Percentiles rank a stretch among this genome's conserved stretches.
phyloP scores from a whole-genome alignment of 2,888 invertebrate genomes.

The Agriopis leucophaearia region DNA sequence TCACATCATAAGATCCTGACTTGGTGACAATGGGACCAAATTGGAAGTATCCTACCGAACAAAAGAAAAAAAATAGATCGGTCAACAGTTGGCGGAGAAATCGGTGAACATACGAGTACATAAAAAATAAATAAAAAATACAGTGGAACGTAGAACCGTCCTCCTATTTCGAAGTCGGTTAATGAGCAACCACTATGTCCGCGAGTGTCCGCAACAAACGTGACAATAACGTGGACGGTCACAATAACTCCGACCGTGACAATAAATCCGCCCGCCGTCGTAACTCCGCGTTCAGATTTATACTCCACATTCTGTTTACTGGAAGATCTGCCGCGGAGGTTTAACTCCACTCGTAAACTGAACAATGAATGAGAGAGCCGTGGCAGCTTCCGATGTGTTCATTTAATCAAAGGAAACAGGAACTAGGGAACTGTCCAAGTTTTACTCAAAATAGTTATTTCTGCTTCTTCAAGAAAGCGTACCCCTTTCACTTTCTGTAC shows the following conservation, averaged over 20 bases:
- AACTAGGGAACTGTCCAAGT: background rate
- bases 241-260: constrained; percentile 8
- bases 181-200: background rate
- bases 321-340: constrained; percentile 15
- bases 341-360: constrained; percentile 9
- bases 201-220: background rate
- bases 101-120: no score
- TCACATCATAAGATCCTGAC: no score
- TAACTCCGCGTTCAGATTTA: constrained; percentile 6
- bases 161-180: background rate
- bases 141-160: background rate
- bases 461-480: no score
- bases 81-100: no score
- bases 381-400: constrained; percentile 12
- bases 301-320: constrained; percentile 17
- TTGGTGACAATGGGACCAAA: no score
- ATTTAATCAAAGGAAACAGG: constrained; percentile 17
- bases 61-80: no score
- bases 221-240: constrained; percentile 2
- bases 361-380: constrained; percentile 11
- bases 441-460: background rate
- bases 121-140: no score
- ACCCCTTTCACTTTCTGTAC: background rate
- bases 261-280: constrained; percentile 5
- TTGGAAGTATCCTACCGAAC: no score